Base-by-base conservation (phyloP, 1,140 invertebrate species). In the Drosophila busckii region DNA sequence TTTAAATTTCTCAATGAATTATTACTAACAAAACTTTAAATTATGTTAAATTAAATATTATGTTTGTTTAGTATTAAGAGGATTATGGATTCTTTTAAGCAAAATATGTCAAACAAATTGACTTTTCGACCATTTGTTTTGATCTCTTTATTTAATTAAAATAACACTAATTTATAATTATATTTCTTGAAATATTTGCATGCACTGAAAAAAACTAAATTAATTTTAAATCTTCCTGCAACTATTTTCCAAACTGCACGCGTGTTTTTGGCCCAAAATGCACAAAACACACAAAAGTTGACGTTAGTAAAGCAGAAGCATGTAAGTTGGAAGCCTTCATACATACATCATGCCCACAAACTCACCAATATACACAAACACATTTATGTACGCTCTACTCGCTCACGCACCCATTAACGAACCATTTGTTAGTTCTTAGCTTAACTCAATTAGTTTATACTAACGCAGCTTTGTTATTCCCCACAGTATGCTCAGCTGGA, bases 401-500 rank as follows among this genome's bases (percentile, higher is more conserved):
- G n/a, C n/a, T n/a, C n/a, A n/a, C n/a, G n/a, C n/a, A n/a, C n/a
- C n/a, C n/a, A n/a, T n/a, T n/a, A n/a, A n/a, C n/a, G n/a, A n/a
- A n/a, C n/a, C n/a, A n/a, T n/a, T n/a, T n/a, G n/a, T n/a, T n/a
- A n/a, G n/a, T n/a, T n/a, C n/a, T n/a, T n/a, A n/a, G n/a, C n/a
- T n/a, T n/a, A n/a, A n/a, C n/a, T n/a, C n/a, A n/a, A n/a, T n/a
- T n/a, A n/a, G n/a, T n/a, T n/a, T n/a, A n/a, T n/a, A n/a, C n/a
- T 10, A 9, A 2, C 7, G 19, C 22, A 9, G 12, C 6, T 44
- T 6, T 50, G 5, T 10, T 0, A 15, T 38, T 9, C 8, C 5
- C 13, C 25, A 25, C 50, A 94, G 92, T 91, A 92, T 10, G 93
- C 93, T 62, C 89, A 91, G 32, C 73, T 94, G 17, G 93, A 93